phyloP scores from a whole-genome alignment of 2,797 vertebrate genomes.

The Sebastes iracundus region DNA sequence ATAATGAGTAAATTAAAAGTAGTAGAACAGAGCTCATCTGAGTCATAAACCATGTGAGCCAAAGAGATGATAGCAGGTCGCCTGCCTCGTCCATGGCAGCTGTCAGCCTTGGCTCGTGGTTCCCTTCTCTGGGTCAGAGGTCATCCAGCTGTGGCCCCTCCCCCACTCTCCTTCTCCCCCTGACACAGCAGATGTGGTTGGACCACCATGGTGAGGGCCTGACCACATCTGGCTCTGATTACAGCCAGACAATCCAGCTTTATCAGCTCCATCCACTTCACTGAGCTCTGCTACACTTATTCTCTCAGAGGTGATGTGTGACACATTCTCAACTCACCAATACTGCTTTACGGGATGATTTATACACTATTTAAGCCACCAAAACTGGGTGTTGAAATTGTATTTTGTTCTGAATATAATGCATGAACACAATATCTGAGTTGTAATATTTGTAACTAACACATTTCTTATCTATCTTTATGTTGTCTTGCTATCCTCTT shows the following conservation, averaged over 20 bases:
- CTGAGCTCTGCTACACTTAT: constrained; percentile 71
- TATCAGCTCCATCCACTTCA: constrained; percentile 82
- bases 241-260: constrained; percentile 84
- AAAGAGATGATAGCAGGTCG: constrained; percentile 76
- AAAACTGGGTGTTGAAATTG: constrained; percentile 17
- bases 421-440: background rate
- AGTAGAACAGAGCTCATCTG: background rate
- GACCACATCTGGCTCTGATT: constrained; percentile 86
- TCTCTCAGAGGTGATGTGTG: constrained; percentile 76
- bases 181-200: constrained; percentile 82
- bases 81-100: constrained; percentile 75
- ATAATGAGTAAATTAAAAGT: background rate
- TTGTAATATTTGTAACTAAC: constrained; percentile 7
- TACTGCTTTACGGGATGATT: constrained; percentile 64
- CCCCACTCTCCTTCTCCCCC: constrained; percentile 58
- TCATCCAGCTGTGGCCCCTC: constrained; percentile 82
- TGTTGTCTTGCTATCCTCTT: background rate
- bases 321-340: constrained; percentile 80
- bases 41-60: constrained; percentile 65
- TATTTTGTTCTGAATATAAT: constrained; percentile 9
- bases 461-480: constrained; percentile 1
- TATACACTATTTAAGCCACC: constrained; percentile 52
- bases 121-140: constrained; percentile 80
- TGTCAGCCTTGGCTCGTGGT: constrained; percentile 84
- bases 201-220: constrained; percentile 83